Percentiles rank a stretch among this genome's conserved stretches.
These are phyloP conservation scores for Nowickia ferox DNA, from an alignment of 2,888 invertebrate genomes.

Conservation along the genomic window DNA sequence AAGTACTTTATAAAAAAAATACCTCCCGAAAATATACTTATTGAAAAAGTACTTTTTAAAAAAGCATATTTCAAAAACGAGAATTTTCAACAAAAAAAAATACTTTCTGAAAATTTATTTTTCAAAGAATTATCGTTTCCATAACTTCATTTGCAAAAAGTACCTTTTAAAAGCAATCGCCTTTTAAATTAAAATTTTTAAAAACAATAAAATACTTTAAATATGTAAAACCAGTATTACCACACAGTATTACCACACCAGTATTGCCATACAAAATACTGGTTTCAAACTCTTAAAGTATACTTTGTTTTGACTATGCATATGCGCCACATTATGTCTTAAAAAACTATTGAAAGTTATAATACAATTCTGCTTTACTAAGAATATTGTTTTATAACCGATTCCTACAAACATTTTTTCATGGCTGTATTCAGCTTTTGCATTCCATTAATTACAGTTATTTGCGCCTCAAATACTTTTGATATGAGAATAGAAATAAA, in stretches of 20 bases:
- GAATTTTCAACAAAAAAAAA: background rate
- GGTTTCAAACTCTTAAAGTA: too few species aligned
- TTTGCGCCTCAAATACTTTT: conserved; percentile 22
- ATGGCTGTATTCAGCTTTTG: background rate
- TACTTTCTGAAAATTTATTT: background rate
- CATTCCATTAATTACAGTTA: conserved; percentile 59
- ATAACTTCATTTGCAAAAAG: background rate
- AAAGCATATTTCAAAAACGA: background rate
- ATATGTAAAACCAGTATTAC: too few species aligned
- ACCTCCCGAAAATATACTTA: background rate
- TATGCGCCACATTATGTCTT: too few species aligned
- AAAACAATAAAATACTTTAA: background rate
- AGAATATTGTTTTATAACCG: background rate
- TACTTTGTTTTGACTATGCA: too few species aligned
- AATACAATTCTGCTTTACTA: too few species aligned
- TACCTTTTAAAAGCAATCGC: too few species aligned
- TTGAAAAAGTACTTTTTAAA: background rate
- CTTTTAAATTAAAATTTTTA: background rate
- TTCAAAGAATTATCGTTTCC: too few species aligned
- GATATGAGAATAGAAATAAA: conserved; percentile 18
- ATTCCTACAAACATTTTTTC: background rate
- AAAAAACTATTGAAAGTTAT: too few species aligned
- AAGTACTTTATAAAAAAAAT: background rate
- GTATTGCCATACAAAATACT: too few species aligned
- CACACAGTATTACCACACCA: too few species aligned